Conservation (phyloP, 1,140 invertebrate genomes). For the Calosoma granatense region DNA sequence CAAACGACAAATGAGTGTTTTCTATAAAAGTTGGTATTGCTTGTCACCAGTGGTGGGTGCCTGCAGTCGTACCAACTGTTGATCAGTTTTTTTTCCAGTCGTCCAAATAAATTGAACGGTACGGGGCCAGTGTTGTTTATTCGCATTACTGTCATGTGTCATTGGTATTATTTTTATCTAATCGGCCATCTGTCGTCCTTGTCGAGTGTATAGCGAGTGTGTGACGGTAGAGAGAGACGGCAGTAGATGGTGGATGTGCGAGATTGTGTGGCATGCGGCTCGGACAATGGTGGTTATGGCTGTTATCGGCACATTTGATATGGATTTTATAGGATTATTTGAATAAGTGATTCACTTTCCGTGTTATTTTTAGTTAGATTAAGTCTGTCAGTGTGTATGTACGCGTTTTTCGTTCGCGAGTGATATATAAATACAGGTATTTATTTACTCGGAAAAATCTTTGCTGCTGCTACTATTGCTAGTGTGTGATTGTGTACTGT, state of each 20-base stretch:
- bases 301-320: conserved; percentile 10
- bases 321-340: conserved; percentile 11
- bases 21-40: background rate
- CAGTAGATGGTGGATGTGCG: background rate
- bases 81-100: background rate
- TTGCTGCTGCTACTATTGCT: no score
- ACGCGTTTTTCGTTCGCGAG: background rate
- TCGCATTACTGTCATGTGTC: background rate
- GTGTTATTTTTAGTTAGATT: background rate
- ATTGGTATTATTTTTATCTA: conserved; percentile 1
- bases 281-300: conserved; percentile 1
- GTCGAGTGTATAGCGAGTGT: background rate
- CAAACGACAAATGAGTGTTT: background rate
- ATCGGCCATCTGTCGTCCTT: background rate
- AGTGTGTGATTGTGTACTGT: background rate
- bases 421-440: background rate
- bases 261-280: background rate
- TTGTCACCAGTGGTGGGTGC: no score
- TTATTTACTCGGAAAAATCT: no score
- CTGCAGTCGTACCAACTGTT: background rate
- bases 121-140: background rate
- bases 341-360: background rate
- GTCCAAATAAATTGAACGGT: background rate
- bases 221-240: background rate
- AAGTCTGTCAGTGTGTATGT: background rate